Evolutionary conservation across 2,113 vertebrate species (phyloP).

Genomic region (Chaetura pelagica): DNA sequence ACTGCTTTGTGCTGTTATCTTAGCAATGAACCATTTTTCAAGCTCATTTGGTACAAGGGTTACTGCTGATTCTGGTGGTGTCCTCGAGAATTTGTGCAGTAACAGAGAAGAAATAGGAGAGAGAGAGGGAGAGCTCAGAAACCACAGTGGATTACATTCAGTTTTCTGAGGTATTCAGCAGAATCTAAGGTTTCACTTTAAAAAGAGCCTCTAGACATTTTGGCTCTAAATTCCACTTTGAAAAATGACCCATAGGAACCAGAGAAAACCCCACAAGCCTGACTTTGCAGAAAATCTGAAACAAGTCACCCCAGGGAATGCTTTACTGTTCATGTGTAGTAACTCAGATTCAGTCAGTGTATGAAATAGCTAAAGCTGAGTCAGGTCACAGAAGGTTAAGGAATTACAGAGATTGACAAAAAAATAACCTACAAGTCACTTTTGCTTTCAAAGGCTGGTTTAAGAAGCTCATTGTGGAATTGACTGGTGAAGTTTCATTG

Average conservation of each 20-base stretch:
- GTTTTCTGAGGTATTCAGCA: background rate
- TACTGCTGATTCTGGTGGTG: background rate
- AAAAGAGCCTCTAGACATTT: background rate
- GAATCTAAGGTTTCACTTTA: background rate
- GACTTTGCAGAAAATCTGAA: background rate
- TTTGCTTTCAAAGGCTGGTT: background rate
- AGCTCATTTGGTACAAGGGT: background rate
- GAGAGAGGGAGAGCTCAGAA: background rate
- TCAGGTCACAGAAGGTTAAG: background rate
- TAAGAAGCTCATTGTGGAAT: slow-evolving; percentile 6
- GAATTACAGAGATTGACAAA: background rate
- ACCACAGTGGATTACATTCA: background rate
- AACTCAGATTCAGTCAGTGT: background rate
- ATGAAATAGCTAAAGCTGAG: slow-evolving; percentile 6
- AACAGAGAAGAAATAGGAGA: background rate
- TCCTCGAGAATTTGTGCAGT: background rate
- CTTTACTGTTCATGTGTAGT: background rate
- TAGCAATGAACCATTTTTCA: background rate
- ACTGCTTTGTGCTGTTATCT: background rate
- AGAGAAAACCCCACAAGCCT: background rate
- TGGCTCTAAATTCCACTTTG: background rate
- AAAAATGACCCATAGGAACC: background rate
- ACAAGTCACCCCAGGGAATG: background rate
- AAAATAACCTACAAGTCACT: slow-evolving; percentile 6
- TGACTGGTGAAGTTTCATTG: background rate